phyloP scores from a whole-genome alignment of 2,113 vertebrate genomes.

The Ailuropoda melanoleuca region DNA sequence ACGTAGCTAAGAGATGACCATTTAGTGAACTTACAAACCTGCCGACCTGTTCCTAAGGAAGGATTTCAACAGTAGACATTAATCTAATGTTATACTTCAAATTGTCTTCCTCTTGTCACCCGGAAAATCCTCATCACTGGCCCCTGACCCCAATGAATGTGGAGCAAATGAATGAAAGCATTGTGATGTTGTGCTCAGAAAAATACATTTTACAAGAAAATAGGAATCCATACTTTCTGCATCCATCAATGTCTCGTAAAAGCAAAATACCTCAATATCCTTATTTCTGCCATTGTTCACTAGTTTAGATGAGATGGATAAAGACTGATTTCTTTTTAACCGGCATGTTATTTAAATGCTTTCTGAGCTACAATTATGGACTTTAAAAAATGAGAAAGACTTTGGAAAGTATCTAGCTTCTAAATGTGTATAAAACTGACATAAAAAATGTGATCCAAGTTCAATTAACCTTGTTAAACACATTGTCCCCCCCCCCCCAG shows the following conservation, averaged over 20 bases:
- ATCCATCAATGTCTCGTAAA: not conserved
- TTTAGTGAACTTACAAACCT: not conserved
- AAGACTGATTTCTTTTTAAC: not conserved
- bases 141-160: not conserved
- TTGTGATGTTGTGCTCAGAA: not conserved
- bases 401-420: not conserved
- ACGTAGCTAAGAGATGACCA: not conserved
- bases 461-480: conserved; percentile 1
- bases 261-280: not conserved
- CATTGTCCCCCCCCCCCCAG: accelerated
- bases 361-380: not conserved
- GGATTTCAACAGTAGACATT: not conserved
- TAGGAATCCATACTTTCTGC: not conserved
- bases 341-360: not conserved
- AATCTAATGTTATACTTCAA: conserved; percentile 10
- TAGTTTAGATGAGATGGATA: not conserved
- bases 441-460: not conserved
- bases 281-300: not conserved
- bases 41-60: not conserved
- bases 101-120: not conserved
- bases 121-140: not conserved
- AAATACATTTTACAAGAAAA: not conserved
- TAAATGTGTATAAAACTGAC: not conserved
- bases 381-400: not conserved
- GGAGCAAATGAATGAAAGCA: not conserved